A percentile compares a stretch with the other conserved stretches of the same genome.
phyloP scores from a whole-genome alignment of 1,140 invertebrate genomes.

The Sarcophaga peregrina region DNA sequence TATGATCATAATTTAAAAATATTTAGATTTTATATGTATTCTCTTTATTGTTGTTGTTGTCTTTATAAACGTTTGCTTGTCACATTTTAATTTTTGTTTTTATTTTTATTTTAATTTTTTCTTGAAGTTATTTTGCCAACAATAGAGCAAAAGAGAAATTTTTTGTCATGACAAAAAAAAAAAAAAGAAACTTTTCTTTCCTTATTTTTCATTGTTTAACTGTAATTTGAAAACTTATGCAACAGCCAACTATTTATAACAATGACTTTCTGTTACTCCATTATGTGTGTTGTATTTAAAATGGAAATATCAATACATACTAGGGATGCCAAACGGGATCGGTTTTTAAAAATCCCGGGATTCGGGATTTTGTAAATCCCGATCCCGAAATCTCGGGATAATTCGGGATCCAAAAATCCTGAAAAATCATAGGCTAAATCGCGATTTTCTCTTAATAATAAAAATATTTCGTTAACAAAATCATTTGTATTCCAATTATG shows the following conservation, averaged over 20 bases:
- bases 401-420: too few relatives aligned
- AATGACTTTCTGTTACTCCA: slow-evolving; percentile 22
- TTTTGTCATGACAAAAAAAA: slow-evolving; percentile 40
- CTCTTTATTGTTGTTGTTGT: slow-evolving; percentile 20
- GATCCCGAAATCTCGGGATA: too few relatives aligned
- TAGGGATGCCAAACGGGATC: too few relatives aligned
- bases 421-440: too few relatives aligned
- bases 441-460: too few relatives aligned
- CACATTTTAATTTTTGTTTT: too few relatives aligned
- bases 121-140: slow-evolving; percentile 1
- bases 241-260: slow-evolving; percentile 16
- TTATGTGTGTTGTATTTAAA: background rate
- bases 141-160: slow-evolving; percentile 9
- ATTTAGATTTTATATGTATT: slow-evolving; percentile 32
- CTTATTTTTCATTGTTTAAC: slow-evolving; percentile 29
- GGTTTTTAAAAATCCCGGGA: too few relatives aligned
- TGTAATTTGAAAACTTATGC: slow-evolving; percentile 39
- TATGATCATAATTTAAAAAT: slow-evolving; percentile 43
- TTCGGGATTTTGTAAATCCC: too few relatives aligned
- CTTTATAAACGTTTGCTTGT: slow-evolving; percentile 24
- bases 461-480: too few relatives aligned
- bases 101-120: background rate
- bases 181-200: background rate
- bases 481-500: too few relatives aligned
- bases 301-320: background rate